Conservation (phyloP, 2,113 vertebrate species). For the Colinus virginianus region DNA sequence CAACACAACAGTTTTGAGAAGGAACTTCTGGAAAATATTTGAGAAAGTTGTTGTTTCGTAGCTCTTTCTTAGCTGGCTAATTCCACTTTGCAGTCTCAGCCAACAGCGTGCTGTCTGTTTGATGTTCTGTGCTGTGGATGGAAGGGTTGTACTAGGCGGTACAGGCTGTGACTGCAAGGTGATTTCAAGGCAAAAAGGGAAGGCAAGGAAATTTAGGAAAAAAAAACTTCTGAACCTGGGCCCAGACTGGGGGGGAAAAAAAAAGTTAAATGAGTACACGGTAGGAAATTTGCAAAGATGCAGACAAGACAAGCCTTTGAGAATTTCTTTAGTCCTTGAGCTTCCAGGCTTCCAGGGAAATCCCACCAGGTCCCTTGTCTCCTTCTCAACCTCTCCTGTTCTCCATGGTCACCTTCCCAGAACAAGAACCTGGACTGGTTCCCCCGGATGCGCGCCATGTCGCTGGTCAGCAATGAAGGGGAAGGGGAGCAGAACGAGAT, state of each 20-base stretch:
- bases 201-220: neutral
- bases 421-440: slow-evolving; percentile 98
- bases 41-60: neutral
- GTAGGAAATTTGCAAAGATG: neutral
- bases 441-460: slow-evolving; percentile 98
- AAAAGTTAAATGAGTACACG: rapidly evolving
- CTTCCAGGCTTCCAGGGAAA: neutral
- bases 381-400: neutral
- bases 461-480: slow-evolving; percentile 92
- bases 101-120: rapidly evolving
- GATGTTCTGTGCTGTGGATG: neutral
- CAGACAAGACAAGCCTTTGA: neutral
- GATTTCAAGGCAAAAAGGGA: neutral
- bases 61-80: rapidly evolving
- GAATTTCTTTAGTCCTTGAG: neutral
- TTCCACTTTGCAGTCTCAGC: neutral
- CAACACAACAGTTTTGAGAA: neutral
- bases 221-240: neutral
- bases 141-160: neutral
- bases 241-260: neutral
- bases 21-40: neutral
- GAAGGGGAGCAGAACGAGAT: slow-evolving; percentile 98
- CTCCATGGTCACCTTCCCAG: slow-evolving; percentile 60
- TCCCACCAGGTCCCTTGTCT: neutral
- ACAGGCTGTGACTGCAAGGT: neutral